Evolutionary conservation across 2,888 invertebrate species (phyloP), one percentile per base, ranked within the genome.

Genomic region (Phyllotreta cruciferae): DNA sequence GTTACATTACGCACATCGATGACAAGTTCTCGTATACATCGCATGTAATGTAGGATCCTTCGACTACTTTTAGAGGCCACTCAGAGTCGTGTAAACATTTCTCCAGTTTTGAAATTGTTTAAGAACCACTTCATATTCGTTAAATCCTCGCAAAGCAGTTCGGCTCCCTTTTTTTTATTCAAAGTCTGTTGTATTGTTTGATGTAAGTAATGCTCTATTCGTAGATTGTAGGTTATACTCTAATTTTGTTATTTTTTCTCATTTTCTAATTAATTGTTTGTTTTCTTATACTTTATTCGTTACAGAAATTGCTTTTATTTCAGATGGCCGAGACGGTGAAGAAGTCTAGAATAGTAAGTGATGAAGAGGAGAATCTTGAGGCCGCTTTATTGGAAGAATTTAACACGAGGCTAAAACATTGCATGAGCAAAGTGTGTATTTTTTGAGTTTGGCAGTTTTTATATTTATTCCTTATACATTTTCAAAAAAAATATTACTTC

Each of bases 251-350:
- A n/a, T n/a, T n/a, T n/a, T n/a, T 41, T 41, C 41, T 10, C 41
- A 10, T 10, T 41, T 41, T 41, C 11, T 47, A 10, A 13, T 44
- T 41, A 41, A 3, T 41, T 10, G 41, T 8, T 38, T 41, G n/a
- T n/a, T 41, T 41, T 9, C 41, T 41, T 41, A 10, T 9, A 41
- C 41, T 41, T n/a, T 41, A 5, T 41, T 10, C 10, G 3, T 2
- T 41, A 5, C 6, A 47, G 3, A 13, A 49, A 34, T 49, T 34
- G 6, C 3, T 34, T 70, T 70, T 68, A 57, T 79, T 79, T 11
- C 77, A 80, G 80, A 82, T 82, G 82, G 81, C 81, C 45, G 82
- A 82, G 60, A 81, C 80, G 35, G 80, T 81, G 70, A 81, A 81
- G 70, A 81, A 81, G 70, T 81, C 81, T 56, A 76, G 81, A 77